Base-by-base conservation (phyloP, 2,797 vertebrate species). In the Falco cherrug region DNA sequence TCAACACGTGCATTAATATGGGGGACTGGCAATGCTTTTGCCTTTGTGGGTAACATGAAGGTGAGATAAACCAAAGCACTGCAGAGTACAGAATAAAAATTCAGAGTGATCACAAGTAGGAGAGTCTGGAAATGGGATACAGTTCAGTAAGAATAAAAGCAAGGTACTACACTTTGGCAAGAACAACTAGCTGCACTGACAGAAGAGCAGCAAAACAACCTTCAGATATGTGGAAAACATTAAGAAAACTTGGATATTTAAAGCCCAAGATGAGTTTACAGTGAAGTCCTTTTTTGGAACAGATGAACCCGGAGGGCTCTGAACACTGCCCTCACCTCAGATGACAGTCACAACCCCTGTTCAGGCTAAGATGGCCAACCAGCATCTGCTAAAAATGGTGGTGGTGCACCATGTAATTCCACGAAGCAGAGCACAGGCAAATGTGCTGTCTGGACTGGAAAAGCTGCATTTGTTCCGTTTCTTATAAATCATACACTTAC, bases 391-490 rank as follows among this genome's bases (percentile, higher is more conserved):
- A 10, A 28, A 13, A 31, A 11, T 2, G 13, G 16, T 14, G 1
- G 0, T n/a, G n/a, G 22, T 29, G 10, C 1, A 28, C 61, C 71
- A 26, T 1, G 4, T 6, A 54, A n/a, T 13, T 56, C n/a, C 65
- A 74, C 48, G 11, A 20, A 37, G 60, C 41, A 33, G 47, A 59
- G 29, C 0, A 37, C 63, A 82, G 54, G 37, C 37, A 33, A 61
- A 63, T 10, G 1, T 1, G 28, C 16, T 35, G 1, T 3, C 48
- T 3, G 9, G 41, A 53, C 19, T 17, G n/a, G 24, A n/a, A 63
- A 78, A 81, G 29, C 21, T 84, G 88, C 54, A 7, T 35, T 56
- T 57, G 47, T 26, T 25, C 15, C 6, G 1, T 43, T 37, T n/a
- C n/a, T 65, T 79, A 6, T 22, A 56, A 91, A 64, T 54, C 47